These are phyloP conservation scores for Felis chaus DNA, from an alignment of 2,113 vertebrate genomes.

Conservation along the genomic window DNA sequence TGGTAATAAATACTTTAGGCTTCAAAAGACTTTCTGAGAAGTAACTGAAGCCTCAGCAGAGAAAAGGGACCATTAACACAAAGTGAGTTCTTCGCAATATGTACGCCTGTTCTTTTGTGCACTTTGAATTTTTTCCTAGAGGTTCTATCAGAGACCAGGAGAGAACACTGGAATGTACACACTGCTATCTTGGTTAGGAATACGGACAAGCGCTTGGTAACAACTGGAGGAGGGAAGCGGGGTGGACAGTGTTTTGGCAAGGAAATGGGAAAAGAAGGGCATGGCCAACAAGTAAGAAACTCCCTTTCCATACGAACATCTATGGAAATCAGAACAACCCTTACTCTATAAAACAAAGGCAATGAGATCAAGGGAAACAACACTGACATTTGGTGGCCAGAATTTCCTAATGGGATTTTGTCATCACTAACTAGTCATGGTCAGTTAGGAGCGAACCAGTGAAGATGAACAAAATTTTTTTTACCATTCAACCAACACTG, in stretches of 20 bases:
- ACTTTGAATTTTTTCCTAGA: neutral
- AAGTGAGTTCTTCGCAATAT: neutral
- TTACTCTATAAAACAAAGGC: constrained; percentile 40
- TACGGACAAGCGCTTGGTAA: neutral
- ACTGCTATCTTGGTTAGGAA: neutral
- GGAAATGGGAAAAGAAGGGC: constrained; percentile 28
- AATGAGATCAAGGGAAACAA: constrained; percentile 25
- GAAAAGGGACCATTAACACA: neutral
- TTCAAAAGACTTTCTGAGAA: neutral
- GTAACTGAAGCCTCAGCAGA: neutral
- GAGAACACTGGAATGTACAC: neutral
- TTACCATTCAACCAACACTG: neutral
- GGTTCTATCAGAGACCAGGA: neutral
- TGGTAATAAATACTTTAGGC: neutral
- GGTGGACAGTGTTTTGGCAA: neutral
- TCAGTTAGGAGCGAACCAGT: neutral
- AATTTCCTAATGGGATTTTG: neutral
- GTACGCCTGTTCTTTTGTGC: neutral
- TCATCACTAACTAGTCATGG: neutral
- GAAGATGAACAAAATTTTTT: neutral
- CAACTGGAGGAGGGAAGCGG: neutral
- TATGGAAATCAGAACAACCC: neutral
- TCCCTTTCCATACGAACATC: constrained; percentile 48
- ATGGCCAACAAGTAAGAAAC: neutral
- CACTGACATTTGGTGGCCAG: neutral